Base-by-base conservation (phyloP, 2,113 vertebrate species). In the Ceyx melanurus region DNA sequence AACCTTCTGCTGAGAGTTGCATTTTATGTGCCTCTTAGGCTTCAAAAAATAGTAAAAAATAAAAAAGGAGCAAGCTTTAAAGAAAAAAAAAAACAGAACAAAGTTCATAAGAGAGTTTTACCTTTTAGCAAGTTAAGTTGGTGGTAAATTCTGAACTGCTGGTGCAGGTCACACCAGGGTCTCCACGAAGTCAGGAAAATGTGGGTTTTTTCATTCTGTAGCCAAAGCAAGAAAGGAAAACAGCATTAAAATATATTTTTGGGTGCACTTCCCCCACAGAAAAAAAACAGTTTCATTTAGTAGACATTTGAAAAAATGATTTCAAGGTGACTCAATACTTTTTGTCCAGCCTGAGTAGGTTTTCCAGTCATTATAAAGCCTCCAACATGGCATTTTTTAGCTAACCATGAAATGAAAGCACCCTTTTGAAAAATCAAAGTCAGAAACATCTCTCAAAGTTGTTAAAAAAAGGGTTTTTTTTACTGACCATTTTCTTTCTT, bases 1-100 rank as follows among this genome's bases (percentile, higher is more conserved):
- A 3, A 53, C 84, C 86, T 91, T 96, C 89, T 94, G 84, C 94
- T 95, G 88, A 93, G 92, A 91, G 53, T 14, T 91, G 88, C 94
- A 90, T 56, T 95, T 96, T 78, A 66, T 77, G 70, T 88, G 62
- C 79, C 91, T 97, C 48, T 56, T 46, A 88, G 72, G 56, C 35
- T 67, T 79, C 35, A 65, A 70, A 56, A 50, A 50, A 50, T 50
- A 22, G 22, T 87, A 65, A 56, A 82, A 78, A 65, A 56, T 70
- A 61, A 73, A 75, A 82, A 66, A 43, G 8, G 43, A 77, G 61
- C 26, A 64, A 28, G 26, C 81, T 83, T 88, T 17, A 11, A 14
- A 74, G 50, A 80, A 81, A 79, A 74, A 54, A 81, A 79, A 84
- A 76, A 84, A 54, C 22, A 51, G 29, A 37, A 37, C 37, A 16